Percentiles rank a stretch among this genome's conserved stretches.
These are phyloP conservation scores for Saturnia japonica DNA, from an alignment of 2,888 invertebrate species.

Conservation along the genomic window DNA sequence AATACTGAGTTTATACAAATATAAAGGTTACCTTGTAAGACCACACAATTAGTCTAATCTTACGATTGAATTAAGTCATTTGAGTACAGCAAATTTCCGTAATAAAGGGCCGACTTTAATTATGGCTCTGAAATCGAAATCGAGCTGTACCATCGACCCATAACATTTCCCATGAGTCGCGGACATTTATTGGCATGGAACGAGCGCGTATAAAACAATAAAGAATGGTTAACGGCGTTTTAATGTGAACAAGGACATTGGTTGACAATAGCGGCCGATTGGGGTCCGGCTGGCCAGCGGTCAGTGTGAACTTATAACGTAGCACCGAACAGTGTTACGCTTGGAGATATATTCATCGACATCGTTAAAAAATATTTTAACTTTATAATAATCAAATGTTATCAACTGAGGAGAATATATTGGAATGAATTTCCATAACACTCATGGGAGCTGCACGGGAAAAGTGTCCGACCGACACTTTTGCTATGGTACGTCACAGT, in stretches of 20 bases:
- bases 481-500: too few species aligned
- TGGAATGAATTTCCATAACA: too few species aligned
- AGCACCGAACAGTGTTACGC: constrained; percentile 40
- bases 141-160: constrained; percentile 46
- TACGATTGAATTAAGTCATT: constrained; percentile 51
- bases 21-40: background rate
- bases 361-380: constrained; percentile 35
- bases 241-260: constrained; percentile 79
- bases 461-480: too few species aligned
- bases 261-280: constrained; percentile 72
- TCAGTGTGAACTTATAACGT: constrained; percentile 65
- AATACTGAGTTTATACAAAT: background rate
- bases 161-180: constrained; percentile 72
- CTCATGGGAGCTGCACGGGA: too few species aligned
- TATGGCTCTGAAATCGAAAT: constrained; percentile 62
- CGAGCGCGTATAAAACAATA: constrained; percentile 77
- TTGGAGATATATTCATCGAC: constrained; percentile 42
- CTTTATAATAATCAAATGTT: background rate
- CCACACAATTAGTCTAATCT: constrained; percentile 46
- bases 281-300: constrained; percentile 66
- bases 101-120: constrained; percentile 67
- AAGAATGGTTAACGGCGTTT: constrained; percentile 80
- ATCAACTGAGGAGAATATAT: background rate
- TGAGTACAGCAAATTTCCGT: constrained; percentile 65
- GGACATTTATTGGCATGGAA: constrained; percentile 73